Base-by-base conservation (phyloP, 2,888 invertebrate species). In the Ptychoptera albimana region DNA sequence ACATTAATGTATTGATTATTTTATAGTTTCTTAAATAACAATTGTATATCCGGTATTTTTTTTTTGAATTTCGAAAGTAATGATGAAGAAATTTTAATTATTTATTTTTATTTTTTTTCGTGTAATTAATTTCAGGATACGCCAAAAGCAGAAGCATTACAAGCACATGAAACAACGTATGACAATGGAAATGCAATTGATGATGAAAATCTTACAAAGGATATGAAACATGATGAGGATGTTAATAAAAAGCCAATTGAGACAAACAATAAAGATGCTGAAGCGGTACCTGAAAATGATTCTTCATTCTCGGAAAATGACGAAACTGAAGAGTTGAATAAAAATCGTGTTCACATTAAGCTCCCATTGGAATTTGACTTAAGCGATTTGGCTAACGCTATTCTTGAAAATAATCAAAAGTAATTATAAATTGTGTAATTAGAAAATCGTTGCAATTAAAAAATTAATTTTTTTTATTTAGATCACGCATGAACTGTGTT, bases 401-500 rank as follows among this genome's bases (percentile, higher is more conserved):
- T 79, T 60, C 67, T 80, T 54, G 77, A 78, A 50, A 79, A 77
- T 56, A 77, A 75, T 60, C 78, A 79, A 57, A 75, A 77, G 73
- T 77, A 60, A 63, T 30, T 30, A 11, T 7, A 11, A 14, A 12
- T 42, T 37, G n/a, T 30, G n/a, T n/a, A n/a, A n/a, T n/a, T n/a
- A n/a, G n/a, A n/a, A n/a, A n/a, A 9, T 23, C 4, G 31, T 8
- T n/a, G 10, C 2, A 15, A 14, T 39, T 10, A 35, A 8, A 14
- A 14, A 30, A 8, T 29, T 6, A 36, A 12, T 29, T 40, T 14
- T n/a, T 11, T 38, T 42, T 37, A 16, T 37, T 32, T 57, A 75
- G 77, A 59, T 85, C 86, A 47, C 80, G 82, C 63, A 87, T 89
- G 79, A 89, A 89, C 66, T 91, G 89, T 64, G 76, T 89, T 15